Evolutionary conservation across 2,888 invertebrate genomes (phyloP).

Genomic region (Trichopria drosophilae): DNA sequence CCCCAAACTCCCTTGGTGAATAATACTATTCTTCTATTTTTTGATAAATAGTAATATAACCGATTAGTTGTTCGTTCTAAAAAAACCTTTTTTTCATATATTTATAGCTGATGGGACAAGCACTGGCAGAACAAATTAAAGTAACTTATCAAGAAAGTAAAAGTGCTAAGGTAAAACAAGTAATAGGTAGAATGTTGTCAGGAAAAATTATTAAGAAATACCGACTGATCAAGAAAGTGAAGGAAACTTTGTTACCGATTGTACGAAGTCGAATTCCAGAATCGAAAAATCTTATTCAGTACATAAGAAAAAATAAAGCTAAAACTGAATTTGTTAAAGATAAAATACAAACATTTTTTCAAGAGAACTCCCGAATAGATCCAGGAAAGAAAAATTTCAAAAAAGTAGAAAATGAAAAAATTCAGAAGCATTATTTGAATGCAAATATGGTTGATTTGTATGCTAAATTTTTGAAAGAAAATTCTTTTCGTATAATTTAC

Average conservation of each 20-base stretch:
- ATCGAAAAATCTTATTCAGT: conserved; percentile 9
- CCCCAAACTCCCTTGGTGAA: no score
- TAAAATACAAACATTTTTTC: conserved; percentile 14
- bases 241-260: conserved; percentile 15
- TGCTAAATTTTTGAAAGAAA: conserved; percentile 17
- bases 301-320: conserved; percentile 9
- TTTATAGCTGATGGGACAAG: no score
- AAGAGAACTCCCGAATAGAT: conserved; percentile 19
- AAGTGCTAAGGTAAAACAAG: conserved; percentile 21
- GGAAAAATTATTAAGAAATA: conserved; percentile 28
- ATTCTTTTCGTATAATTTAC: conserved; percentile 13
- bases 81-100: no score
- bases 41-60: no score
- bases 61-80: no score
- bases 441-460: conserved; percentile 20
- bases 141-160: conserved; percentile 15
- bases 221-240: background rate
- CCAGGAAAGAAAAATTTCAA: conserved; percentile 24
- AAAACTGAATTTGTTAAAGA: conserved; percentile 11
- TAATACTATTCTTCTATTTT: no score
- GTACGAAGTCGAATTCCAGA: conserved; percentile 10
- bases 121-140: no score
- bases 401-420: conserved; percentile 22
- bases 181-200: conserved; percentile 17
- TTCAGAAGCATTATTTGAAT: conserved; percentile 21